A percentile compares a stretch with the other conserved stretches of the same genome.
phyloP scores from a whole-genome alignment of 1,140 invertebrate genomes.

The Drosophila serrata region DNA sequence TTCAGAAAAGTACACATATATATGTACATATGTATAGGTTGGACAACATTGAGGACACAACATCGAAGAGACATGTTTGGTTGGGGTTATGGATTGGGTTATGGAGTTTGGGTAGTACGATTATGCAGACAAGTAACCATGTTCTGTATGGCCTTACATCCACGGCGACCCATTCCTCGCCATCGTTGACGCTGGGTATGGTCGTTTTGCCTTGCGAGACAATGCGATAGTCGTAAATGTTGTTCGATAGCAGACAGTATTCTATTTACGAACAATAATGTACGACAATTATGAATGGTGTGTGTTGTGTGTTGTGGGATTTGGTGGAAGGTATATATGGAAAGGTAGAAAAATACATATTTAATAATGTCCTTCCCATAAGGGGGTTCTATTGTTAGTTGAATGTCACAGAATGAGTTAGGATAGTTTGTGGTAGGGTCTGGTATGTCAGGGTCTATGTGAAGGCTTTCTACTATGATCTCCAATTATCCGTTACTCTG shows the following conservation, averaged over 20 bases:
- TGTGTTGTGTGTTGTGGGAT: conserved; percentile 16
- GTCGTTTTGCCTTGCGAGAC: conserved; percentile 98
- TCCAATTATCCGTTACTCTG: conserved; percentile 72
- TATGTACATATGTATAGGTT: conserved; percentile 14
- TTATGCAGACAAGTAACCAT: conserved; percentile 73
- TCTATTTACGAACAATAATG: conserved; percentile 65
- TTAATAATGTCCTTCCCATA: conserved; percentile 51
- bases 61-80: conserved; percentile 20
- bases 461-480: conserved; percentile 54
- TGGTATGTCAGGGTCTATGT: conserved; percentile 13
- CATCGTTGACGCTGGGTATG: conserved; percentile 98
- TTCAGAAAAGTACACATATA: conserved; percentile 15
- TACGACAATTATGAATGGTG: conserved; percentile 25
- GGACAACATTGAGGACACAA: conserved; percentile 47
- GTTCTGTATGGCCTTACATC: conserved; percentile 91
- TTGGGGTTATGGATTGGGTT: conserved; percentile 26
- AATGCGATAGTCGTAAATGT: conserved; percentile 96
- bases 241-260: conserved; percentile 86
- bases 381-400: conserved; percentile 28
- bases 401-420: conserved; percentile 33
- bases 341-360: conserved; percentile 64
- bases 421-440: background rate
- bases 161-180: conserved; percentile 96
- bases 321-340: conserved; percentile 44
- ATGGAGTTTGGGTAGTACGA: conserved; percentile 43